Conservation (phyloP, 2,888 invertebrate species). For the Metopia argyrocephala region DNA sequence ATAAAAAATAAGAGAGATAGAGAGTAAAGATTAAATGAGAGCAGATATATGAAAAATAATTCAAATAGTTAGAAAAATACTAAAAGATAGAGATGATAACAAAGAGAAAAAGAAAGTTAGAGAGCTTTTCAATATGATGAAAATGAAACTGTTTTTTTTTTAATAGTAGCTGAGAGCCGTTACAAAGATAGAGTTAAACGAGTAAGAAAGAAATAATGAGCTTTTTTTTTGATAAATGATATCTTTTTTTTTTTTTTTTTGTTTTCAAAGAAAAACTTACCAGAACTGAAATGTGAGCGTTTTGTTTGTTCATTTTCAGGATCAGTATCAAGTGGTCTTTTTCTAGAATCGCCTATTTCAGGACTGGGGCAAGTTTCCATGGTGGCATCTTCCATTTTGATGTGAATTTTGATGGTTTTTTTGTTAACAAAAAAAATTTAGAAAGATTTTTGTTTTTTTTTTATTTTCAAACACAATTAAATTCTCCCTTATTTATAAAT, state of each 20-base stretch:
- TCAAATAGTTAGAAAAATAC: too few relatives aligned
- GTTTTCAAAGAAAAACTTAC: conserved; percentile 80
- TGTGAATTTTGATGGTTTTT: conserved; percentile 63
- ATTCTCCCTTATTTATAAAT: background rate
- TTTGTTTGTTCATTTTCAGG: conserved; percentile 93
- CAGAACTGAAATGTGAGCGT: conserved; percentile 94
- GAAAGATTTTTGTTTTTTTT: conserved; percentile 18
- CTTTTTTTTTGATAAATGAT: conserved; percentile 65
- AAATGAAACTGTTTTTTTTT: background rate
- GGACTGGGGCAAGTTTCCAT: conserved; percentile 96
- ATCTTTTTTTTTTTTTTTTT: conserved; percentile 77
- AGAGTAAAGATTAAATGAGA: too few relatives aligned
- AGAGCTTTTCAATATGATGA: too few relatives aligned
- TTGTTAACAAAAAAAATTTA: conserved; percentile 7
- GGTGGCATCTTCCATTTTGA: conserved; percentile 91
- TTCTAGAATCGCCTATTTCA: conserved; percentile 92
- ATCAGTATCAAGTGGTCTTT: conserved; percentile 91
- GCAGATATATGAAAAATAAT: too few relatives aligned
- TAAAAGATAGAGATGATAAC: conserved; percentile 26
- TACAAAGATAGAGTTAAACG: background rate
- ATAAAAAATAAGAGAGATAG: too few relatives aligned
- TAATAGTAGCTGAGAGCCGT: too few relatives aligned
- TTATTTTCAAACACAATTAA: conserved; percentile 29
- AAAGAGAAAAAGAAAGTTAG: conserved; percentile 39
- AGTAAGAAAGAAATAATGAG: conserved; percentile 35